Evolutionary conservation across 2,113 vertebrate genomes (phyloP).

Genomic region (Rhadina sibilatrix): DNA sequence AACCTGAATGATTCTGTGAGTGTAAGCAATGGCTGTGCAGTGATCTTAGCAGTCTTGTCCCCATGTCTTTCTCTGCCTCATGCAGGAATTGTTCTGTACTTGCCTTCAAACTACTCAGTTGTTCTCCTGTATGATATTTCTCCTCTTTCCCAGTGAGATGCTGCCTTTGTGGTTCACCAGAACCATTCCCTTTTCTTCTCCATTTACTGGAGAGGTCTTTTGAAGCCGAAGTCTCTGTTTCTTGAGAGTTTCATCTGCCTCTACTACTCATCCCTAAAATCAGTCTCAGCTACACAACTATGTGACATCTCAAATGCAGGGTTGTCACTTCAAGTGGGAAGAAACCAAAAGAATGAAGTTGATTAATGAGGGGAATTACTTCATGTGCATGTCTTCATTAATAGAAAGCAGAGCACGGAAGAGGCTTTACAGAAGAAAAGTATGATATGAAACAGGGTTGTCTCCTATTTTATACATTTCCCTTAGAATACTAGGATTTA

Average conservation of each 20-base stretch:
- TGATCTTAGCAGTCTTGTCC: neutral
- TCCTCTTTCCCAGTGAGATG: neutral
- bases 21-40: neutral
- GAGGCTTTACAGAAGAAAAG: neutral
- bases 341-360: slow-evolving; percentile 32
- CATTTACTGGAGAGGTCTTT: neutral
- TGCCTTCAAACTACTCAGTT: neutral
- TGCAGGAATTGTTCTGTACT: neutral
- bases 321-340: slow-evolving; percentile 20
- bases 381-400: slow-evolving; percentile 55
- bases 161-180: neutral
- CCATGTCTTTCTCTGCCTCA: neutral
- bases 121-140: neutral
- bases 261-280: neutral
- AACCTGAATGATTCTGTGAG: neutral
- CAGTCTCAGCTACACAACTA: neutral
- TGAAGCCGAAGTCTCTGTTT: neutral
- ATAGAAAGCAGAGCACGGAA: slow-evolving; percentile 41
- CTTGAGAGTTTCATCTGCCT: neutral
- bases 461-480: slow-evolving; percentile 9
- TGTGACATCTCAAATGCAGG: neutral
- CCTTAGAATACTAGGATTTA: neutral
- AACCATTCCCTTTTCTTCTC: neutral
- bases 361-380: slow-evolving; percentile 49
- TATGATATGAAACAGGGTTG: neutral